Evolutionary conservation across 2,797 vertebrate genomes (phyloP).

Genomic region (Gymnoscopelus microlampas): DNA sequence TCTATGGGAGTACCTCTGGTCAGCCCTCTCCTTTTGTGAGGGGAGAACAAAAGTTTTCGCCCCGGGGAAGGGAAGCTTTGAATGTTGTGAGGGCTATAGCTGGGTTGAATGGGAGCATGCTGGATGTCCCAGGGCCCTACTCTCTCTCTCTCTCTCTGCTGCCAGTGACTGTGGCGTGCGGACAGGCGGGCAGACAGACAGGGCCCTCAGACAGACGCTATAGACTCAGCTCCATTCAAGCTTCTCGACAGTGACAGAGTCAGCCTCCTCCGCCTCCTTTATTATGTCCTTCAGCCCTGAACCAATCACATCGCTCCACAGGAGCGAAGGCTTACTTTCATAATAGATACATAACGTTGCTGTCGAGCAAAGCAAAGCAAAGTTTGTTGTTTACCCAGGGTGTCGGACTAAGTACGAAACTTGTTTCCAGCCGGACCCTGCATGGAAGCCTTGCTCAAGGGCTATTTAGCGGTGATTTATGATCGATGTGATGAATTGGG

Average conservation of each 20-base stretch:
- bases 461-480: no score
- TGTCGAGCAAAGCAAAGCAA: no score
- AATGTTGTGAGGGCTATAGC: constrained; percentile 75
- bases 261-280: constrained; percentile 12
- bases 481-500: no score
- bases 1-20: constrained; percentile 85
- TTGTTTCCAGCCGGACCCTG: no score
- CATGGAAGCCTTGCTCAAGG: no score
- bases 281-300: constrained; percentile 42
- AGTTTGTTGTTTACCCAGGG: no score
- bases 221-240: constrained; percentile 36
- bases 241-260: constrained; percentile 32
- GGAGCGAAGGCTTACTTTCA: background rate
- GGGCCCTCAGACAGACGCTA: constrained; percentile 36
- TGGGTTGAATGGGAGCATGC: constrained; percentile 71
- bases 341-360: background rate
- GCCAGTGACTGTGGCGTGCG: constrained; percentile 61
- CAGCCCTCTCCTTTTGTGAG: constrained; percentile 77
- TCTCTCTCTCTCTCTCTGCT: constrained; percentile 46
- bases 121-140: constrained; percentile 77
- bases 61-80: constrained; percentile 83
- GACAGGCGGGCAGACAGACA: constrained; percentile 61
- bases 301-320: constrained; percentile 17
- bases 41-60: constrained; percentile 83
- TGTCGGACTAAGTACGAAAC: no score